Base-by-base conservation (phyloP, 2,888 invertebrate species). In the Charanyca ferruginea region DNA sequence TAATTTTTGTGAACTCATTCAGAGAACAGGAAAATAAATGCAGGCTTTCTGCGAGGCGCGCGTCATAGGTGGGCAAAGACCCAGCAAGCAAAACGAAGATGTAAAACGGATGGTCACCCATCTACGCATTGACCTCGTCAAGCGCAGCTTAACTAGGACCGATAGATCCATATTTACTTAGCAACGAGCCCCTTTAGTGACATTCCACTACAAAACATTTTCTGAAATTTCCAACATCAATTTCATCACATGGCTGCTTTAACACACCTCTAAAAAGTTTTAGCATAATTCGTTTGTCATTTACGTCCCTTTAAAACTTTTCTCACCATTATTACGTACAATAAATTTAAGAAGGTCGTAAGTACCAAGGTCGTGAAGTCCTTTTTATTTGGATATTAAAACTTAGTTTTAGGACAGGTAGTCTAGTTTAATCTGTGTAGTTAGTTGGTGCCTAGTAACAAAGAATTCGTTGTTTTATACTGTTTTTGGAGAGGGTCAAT, bases 341-440 rank as follows among this genome's bases (percentile, higher is more conserved):
- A 45, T 42, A 48, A 47, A 57, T 65, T 52, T 47, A 49, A 62
- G 58, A 59, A 65, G 47, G 53, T 53, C 35, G 32, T 64, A 63
- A 62, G 58, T 18, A 18, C 38, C 44, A 32, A 23, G 60, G 51
- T 55, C 38, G 3, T 58, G 18, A 6, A 28, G 45, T n/a, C 9
- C 52, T 64, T 74, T 75, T 79, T 65, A 66, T 69, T 60, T 23
- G 23, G 8, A 57, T 35, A 42, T 58, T 53, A 45, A 70, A 69
- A 38, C 49, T 45, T 59, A 22, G n/a, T 79, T 72, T 57, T 35
- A 59, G 67, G 58, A 44, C 42, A 44, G 53, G 38, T 47, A 58
- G 52, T 22, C 25, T 58, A 54, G 44, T 55, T 66, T 55, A 59
- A 66, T 64, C 38, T 52, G 47, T 22, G 23, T 64, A 35, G 28